Evolutionary conservation across 2,797 vertebrate genomes (phyloP), one percentile per base, ranked within the genome.

Genomic region (Oceanodroma leucorhoa): DNA sequence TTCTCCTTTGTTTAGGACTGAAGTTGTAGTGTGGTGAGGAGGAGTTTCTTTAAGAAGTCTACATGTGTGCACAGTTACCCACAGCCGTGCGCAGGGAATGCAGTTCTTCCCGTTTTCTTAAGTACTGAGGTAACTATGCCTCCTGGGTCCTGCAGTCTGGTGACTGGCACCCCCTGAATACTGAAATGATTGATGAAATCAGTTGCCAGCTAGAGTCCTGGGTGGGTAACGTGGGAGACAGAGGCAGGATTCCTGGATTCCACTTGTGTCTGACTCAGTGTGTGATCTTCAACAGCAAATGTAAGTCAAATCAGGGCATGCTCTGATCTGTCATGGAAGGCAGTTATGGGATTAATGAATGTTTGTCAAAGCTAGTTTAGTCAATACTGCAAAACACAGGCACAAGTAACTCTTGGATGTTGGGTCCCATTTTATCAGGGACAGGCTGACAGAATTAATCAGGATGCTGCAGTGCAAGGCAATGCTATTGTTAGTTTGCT

Each of bases 261-360:
- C 46, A 12, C 54, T 88, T 50, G 40, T 29, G 72, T 78, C 89
- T 95, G 89, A 91, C 80, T 94, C 83, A 81, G 66, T 84, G 83
- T 79, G 79, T 57, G 87, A 96, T 93, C 85, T 93, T 66, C 81
- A 87, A 3, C 85, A 94, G 87, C 83, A 96, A 69, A 88, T 29
- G 6, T 16, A 76, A 90, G 83, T 88, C 85, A 90, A 82, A 87
- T 34, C 77, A 86, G 91, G 85, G 77, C 91, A 66, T 57, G 85
- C 91, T 93, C 73, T 79, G 83, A 83, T 93, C 90, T 79, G 85
- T 73, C 85, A 77, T 0, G 0, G 60, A 83, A 91, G 80, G 70
- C 66, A 79, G 58, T 43, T 90, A 71, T 6, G 76, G 82, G 82
- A 83, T 90, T 93, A 87, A 71, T 53, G 77, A 82, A 24, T 55